Conservation (phyloP, 92 coral and sea anemone species). For the Paramuricea clavata region DNA sequence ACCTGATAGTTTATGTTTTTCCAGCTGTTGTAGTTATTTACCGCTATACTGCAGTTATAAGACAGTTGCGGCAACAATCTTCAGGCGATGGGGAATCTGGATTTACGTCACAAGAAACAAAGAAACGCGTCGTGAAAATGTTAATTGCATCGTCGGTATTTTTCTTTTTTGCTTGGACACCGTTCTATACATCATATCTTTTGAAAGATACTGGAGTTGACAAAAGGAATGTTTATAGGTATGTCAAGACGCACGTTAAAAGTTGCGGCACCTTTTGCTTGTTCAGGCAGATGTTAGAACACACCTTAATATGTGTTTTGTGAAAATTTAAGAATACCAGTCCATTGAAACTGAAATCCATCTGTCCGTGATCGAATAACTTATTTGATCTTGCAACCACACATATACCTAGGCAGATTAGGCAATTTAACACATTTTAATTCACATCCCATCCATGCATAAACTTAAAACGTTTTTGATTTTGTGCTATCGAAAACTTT, state of each 20-base stretch:
- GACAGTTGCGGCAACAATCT: conserved; percentile 3
- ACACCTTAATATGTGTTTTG: too few species aligned
- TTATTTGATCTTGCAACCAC: too few species aligned
- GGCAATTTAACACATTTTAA: too few species aligned
- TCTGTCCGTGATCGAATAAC: too few species aligned
- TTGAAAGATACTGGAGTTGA: conserved; percentile 8
- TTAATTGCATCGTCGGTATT: conserved; percentile 7
- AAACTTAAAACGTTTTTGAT: too few species aligned
- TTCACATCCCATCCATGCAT: too few species aligned
- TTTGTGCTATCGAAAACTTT: background rate
- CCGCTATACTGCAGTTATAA: background rate
- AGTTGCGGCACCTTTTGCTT: background rate
- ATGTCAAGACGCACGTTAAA: conserved; percentile 5
- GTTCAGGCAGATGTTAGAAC: too few species aligned
- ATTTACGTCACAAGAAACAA: conserved; percentile 13
- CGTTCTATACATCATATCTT: conserved; percentile 7
- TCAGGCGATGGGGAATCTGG: background rate
- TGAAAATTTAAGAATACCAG: too few species aligned
- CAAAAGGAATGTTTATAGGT: conserved; percentile 15
- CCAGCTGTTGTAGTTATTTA: background rate
- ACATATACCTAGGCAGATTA: too few species aligned
- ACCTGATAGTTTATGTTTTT: background rate
- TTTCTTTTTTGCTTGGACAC: conserved; percentile 31
- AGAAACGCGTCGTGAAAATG: conserved; percentile 27
- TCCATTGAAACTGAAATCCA: too few species aligned